Base-by-base conservation (phyloP, 1,140 invertebrate genomes). In the Lucilia cuprina region DNA sequence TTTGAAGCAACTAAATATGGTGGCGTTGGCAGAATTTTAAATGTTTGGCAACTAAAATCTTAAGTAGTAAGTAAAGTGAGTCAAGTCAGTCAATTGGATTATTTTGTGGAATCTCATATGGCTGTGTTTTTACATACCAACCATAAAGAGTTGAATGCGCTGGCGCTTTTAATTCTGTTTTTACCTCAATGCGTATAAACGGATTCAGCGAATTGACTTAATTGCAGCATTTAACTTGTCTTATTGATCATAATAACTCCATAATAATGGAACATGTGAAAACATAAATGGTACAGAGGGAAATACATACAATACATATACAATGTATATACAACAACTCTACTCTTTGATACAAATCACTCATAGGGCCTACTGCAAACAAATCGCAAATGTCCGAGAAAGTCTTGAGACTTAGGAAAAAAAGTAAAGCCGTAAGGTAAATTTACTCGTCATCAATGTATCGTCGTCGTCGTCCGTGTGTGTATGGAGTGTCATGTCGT, bases 241-340 rank as follows among this genome's bases (percentile, higher is more conserved):
- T 90, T 90, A 90, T 90, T 90, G 89, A 90, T 90, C 89, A 90
- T 90, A 90, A 90, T 90, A 90, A 90, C 89, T 90, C 89, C 89
- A 90, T 90, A 90, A 90, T 90, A 89, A 88, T 89, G 89, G 88
- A 90, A 90, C 89, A 90, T 90, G 89, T 88, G 89, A 87, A 74
- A 74, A 74, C 14, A 65, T 25, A 70, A 70, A 70, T 9, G 8
- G n/a, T 2, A 70, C 50, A 83, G 13, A 14, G n/a, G 21, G n/a
- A 55, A 50, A 60, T 41, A 82, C 25, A 30, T 30, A 34, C 17
- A 17, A 82, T 9, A 47, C 3, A n/a, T n/a, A n/a, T n/a, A n/a
- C 5, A 60, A 70, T 50, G n/a, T n/a, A n/a, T n/a, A n/a, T 35
- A 70, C 25, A 3, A 65, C 47, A 65, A 83, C 30, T 70, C 10